Base-by-base conservation (phyloP, 1,140 invertebrate species). In the Lordiphosa collinella region DNA sequence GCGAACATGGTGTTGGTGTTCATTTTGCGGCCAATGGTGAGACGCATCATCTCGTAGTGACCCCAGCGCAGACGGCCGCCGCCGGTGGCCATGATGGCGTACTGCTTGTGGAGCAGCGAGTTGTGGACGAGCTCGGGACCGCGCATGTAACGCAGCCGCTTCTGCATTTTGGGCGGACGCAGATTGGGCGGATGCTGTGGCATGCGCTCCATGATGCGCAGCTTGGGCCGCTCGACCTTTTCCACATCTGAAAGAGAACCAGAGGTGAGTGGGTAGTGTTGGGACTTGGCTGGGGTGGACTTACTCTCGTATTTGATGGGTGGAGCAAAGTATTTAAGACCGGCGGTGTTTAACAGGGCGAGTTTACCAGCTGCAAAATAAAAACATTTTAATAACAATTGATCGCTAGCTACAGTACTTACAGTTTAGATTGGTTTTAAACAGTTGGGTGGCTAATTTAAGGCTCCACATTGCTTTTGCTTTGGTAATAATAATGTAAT, bases 11-110 rank as follows among this genome's bases (percentile, higher is more conserved):
- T 92, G 51, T 91, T 92, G 14, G 91, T 88, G 75, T 98, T 94
- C 71, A 99, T 92, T 69, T 94, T 94, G 41, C 94, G 90, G 38
- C 93, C 92, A 18, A 89, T 88, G 2, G 86, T 88, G 10, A 95
- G 89, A 86, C 98, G 92, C 12, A 97, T 92, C 93, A 97, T 94
- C 90, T 99, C 97, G 90, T 97, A 94, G 89, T 98, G 96, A 38
- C 93, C 92, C 84, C 91, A 90, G 62, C 90, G 92, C 61, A 99
- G 79, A 68, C 96, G 91, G 1, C 97, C 97, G 53, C 97, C 98
- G 47, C 92, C 90, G n/a, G 92, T 88, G 11, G 97, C 96, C 94
- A 95, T 90, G 65, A 99, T 94, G 22, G 96, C 98, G 92, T 93
- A 99, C 72, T 99, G 97, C 72, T 95, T 94, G 75, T 98, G 94